Evolutionary conservation across 1,140 invertebrate species (phyloP).

Genomic region (Drosophila varians): DNA sequence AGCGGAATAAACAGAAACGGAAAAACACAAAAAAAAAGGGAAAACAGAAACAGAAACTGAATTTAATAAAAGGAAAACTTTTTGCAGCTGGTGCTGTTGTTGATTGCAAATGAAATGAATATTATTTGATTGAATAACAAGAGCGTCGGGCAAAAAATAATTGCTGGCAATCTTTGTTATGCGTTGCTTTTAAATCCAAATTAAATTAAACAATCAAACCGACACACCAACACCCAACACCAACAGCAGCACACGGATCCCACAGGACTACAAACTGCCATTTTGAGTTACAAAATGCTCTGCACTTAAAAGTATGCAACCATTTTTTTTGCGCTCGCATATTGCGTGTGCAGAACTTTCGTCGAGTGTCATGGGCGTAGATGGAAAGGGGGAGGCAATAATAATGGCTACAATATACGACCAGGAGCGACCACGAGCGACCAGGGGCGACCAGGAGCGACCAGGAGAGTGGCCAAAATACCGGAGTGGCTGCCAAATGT

Average conservation of each 20-base stretch:
- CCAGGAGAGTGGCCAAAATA: neutral
- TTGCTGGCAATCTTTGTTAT: slow-evolving; percentile 55
- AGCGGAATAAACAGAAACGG: slow-evolving; percentile 43
- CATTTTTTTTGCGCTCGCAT: slow-evolving; percentile 25
- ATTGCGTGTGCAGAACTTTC: slow-evolving; percentile 47
- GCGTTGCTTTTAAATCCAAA: slow-evolving; percentile 74
- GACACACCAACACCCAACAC: neutral
- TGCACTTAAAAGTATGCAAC: slow-evolving; percentile 75
- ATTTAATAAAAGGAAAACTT: slow-evolving; percentile 44
- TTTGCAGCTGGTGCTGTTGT: slow-evolving; percentile 31
- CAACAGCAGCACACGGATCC: neutral
- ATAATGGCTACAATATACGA: slow-evolving; percentile 48
- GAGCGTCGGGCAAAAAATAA: slow-evolving; percentile 41
- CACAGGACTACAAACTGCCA: slow-evolving; percentile 49
- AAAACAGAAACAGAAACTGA: slow-evolving; percentile 30
- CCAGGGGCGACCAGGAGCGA: too few species aligned
- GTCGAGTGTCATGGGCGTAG: slow-evolving; percentile 43
- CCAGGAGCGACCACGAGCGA: neutral
- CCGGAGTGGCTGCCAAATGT: slow-evolving; percentile 64
- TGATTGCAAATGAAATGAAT: slow-evolving; percentile 52
- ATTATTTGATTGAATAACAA: slow-evolving; percentile 51
- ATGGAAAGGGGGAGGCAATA: slow-evolving; percentile 15
- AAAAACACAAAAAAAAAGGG: neutral
- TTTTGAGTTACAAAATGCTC: slow-evolving; percentile 72
- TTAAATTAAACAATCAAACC: slow-evolving; percentile 66